Evolutionary conservation across 35 echinoderm and acorn worm species (phyloP).

Genomic region (Acanthaster planci): DNA sequence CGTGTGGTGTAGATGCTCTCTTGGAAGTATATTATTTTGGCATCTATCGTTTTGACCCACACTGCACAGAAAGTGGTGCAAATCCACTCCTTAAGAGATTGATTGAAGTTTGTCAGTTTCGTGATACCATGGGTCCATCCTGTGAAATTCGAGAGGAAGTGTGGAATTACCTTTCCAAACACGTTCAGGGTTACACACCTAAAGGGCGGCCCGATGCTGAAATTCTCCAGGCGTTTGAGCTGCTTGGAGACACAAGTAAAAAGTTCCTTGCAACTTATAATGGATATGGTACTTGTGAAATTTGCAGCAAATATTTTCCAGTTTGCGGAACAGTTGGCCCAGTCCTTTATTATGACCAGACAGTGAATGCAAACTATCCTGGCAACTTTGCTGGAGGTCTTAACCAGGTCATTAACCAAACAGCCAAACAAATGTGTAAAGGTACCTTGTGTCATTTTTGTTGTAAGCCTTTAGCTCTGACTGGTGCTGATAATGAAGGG

Average conservation of each 20-base stretch:
- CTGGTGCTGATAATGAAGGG: too few species aligned
- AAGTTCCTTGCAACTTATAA: not conserved
- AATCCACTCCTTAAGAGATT: not conserved
- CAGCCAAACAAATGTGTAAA: not conserved
- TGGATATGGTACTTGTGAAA: not conserved
- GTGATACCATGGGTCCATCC: not conserved
- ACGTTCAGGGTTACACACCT: not conserved
- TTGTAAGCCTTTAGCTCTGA: too few species aligned
- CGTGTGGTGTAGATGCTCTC: too few species aligned
- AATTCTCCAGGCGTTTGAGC: not conserved
- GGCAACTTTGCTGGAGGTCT: too few species aligned
- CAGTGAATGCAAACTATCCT: too few species aligned
- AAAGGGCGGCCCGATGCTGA: not conserved
- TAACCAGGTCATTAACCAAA: not conserved
- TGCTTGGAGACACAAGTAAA: not conserved
- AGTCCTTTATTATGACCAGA: too few species aligned
- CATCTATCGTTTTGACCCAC: too few species aligned
- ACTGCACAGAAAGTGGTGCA: not conserved
- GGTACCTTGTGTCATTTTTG: not conserved
- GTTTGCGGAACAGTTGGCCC: not conserved
- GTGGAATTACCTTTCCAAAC: not conserved
- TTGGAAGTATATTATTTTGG: too few species aligned
- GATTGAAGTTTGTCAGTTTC: not conserved
- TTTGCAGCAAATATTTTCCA: not conserved
- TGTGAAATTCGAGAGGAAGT: conserved; percentile 1